Evolutionary conservation across 2,797 vertebrate genomes (phyloP).

Genomic region (Eulemur albifrons): DNA sequence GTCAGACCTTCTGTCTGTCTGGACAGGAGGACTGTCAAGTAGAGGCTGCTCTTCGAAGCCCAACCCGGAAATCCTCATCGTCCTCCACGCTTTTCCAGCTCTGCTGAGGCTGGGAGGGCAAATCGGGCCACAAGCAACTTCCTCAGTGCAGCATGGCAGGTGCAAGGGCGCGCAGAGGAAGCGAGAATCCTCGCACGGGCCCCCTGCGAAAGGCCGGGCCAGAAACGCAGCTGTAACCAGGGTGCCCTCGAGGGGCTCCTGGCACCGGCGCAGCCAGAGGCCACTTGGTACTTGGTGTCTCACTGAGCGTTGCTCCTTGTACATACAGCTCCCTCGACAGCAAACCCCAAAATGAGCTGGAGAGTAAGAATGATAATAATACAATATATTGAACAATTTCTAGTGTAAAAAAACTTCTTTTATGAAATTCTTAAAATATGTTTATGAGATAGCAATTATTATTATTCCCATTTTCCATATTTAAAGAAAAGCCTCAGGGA

Average conservation of each 20-base stretch:
- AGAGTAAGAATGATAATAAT: not conserved
- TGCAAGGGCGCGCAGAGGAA: not conserved
- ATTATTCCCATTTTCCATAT: not conserved
- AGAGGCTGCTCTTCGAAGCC: not conserved
- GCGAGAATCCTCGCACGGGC: not conserved
- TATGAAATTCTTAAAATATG: constrained; percentile 28
- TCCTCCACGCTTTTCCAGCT: not conserved
- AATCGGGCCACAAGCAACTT: not conserved
- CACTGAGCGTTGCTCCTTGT: not conserved
- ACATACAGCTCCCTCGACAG: not conserved
- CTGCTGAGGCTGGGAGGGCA: not conserved
- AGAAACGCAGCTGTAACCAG: no score
- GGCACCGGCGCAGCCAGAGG: no score
- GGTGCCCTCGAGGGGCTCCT: no score
- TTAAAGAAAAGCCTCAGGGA: not conserved
- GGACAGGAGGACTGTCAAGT: not conserved
- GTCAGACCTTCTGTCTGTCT: not conserved
- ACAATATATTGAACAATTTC: not conserved
- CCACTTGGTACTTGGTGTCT: not conserved
- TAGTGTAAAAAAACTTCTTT: not conserved
- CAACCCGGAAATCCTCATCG: not conserved
- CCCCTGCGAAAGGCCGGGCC: not conserved
- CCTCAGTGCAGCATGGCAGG: not conserved
- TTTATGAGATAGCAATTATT: not conserved
- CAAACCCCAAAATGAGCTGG: not conserved